Percentiles rank a stretch among this genome's conserved stretches.
phyloP scores from a whole-genome alignment of 2,113 vertebrate species.

The Corythaixoides concolor region DNA sequence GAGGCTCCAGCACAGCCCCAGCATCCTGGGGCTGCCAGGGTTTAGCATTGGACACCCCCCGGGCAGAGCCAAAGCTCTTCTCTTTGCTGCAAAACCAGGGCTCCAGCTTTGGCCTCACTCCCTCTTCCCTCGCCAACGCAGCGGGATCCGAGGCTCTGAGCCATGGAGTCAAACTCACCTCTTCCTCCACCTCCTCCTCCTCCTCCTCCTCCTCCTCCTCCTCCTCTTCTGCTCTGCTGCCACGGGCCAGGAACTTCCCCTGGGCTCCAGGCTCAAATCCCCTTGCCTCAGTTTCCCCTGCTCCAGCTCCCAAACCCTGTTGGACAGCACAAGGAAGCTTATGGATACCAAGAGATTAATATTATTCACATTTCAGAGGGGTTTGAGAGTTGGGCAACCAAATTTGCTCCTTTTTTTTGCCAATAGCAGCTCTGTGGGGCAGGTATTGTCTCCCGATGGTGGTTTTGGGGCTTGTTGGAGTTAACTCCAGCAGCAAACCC shows the following conservation, averaged over 20 bases:
- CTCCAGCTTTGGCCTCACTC: neutral
- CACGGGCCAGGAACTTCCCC: accelerated
- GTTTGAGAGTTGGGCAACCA: neutral
- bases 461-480: neutral
- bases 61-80: neutral
- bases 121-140: neutral
- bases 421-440: accelerated
- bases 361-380: neutral
- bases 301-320: neutral
- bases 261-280: neutral
- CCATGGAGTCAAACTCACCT: neutral
- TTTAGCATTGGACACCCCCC: neutral
- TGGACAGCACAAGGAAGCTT: neutral
- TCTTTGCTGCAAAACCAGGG: neutral
- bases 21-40: neutral
- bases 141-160: neutral
- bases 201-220: neutral
- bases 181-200: neutral
- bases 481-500: neutral
- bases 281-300: neutral
- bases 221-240: neutral
- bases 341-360: neutral
- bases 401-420: neutral
- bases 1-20: neutral
- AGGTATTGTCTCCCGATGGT: accelerated